Evolutionary conservation across 2,888 invertebrate genomes (phyloP), one percentile per base, ranked within the genome.

Genomic region (Drosophila niveifrons): DNA sequence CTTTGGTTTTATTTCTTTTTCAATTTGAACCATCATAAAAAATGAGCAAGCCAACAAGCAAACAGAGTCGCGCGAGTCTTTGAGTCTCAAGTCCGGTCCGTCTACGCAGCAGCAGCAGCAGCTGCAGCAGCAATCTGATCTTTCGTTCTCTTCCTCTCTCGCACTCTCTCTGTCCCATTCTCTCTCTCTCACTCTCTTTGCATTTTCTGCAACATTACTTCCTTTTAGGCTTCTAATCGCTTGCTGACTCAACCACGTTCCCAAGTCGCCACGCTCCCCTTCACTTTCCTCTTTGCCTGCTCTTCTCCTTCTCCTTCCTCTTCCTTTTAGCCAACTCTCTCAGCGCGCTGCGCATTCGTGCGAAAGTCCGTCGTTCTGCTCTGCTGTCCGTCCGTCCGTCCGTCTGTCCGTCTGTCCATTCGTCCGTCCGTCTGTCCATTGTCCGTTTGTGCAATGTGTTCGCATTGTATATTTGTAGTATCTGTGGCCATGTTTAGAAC

Each of bases 181-280:
- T 52, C 43, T 29, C 0, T 18, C 48, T 15, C 18, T 17, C 47
- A 52, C 59, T 62, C 58, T 71, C 61, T 83, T 68, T 76, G 80
- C 69, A 88, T 85, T 87, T 87, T 87, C 86, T 89, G 86, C 86
- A 87, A 88, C 86, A 87, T 87, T 87, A 87, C 89, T 87, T 87
- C 86, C 89, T 87, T 87, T 87, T 87, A 87, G 76, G 83, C 88
- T 82, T 89, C 88, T 88, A 89, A 87, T 88, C 81, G 86, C 67
- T 79, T 64, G 78, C 77, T 81, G 88, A 86, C 88, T 83, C 89
- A 82, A 79, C 82, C 61, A 23, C 23, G 47, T 62, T 58, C 61
- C 78, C 64, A 47, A 36, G 31, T 31, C 23, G 50, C 62, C 59
- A 13, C 41, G 28, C 34, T 13, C 56, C 10, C 41, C 8, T 58